These are phyloP conservation scores for Fregetta grallaria DNA, from an alignment of 2,113 vertebrate species.

Conservation along the genomic window DNA sequence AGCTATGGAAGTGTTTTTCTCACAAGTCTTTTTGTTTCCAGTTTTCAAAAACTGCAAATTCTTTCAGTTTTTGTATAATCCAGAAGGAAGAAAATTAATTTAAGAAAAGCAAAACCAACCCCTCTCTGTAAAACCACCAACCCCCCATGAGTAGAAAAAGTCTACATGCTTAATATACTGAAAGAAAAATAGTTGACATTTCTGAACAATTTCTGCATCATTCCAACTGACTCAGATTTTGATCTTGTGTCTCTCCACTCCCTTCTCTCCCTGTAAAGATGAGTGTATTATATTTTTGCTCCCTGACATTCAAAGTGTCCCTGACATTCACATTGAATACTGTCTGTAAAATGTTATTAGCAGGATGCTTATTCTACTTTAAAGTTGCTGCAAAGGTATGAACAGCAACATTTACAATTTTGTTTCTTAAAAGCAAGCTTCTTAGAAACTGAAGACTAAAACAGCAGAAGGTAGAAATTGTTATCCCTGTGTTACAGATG, in stretches of 20 bases:
- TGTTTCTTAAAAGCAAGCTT: neutral
- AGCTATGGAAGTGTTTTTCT: neutral
- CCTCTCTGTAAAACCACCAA: neutral
- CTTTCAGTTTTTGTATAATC: neutral
- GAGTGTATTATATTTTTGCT: neutral
- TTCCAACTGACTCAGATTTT: neutral
- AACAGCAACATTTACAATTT: neutral
- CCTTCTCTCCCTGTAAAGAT: neutral
- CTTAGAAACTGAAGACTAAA: neutral
- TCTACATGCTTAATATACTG: neutral
- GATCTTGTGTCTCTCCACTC: neutral
- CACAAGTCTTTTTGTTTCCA: neutral
- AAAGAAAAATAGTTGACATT: neutral
- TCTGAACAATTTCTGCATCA: neutral
- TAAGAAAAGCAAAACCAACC: neutral
- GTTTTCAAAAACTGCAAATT: neutral
- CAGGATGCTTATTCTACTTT: neutral
- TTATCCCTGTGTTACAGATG: neutral
- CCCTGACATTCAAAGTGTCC: neutral
- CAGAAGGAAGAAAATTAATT: neutral
- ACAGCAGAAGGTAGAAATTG: neutral
- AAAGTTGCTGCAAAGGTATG: neutral
- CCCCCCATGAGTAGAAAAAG: fast-evolving
- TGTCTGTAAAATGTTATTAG: neutral
- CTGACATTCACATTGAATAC: neutral